Evolutionary conservation across 2,113 vertebrate species (phyloP).

Genomic region (Poeciliopsis retropinna): DNA sequence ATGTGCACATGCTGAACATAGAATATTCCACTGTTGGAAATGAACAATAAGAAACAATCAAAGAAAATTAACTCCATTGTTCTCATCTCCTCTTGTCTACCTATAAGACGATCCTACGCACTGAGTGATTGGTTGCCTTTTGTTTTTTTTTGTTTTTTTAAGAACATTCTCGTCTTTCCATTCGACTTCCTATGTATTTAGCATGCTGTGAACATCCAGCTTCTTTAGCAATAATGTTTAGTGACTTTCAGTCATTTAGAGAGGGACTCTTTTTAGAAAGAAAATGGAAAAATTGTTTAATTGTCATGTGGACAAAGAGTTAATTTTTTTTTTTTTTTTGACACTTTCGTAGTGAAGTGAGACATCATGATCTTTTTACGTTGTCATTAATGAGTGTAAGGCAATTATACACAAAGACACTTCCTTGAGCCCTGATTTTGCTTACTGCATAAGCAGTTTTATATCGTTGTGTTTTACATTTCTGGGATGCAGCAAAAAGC

Average conservation of each 20-base stretch:
- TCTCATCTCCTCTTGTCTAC: not conserved
- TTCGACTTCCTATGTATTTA: too few species aligned
- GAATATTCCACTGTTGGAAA: slow-evolving; percentile 34
- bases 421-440: not conserved
- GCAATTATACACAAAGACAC: not conserved
- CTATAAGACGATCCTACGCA: not conserved
- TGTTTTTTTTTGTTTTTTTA: too few species aligned
- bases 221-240: too few species aligned
- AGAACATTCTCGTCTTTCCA: too few species aligned
- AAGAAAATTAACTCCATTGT: slow-evolving; percentile 10
- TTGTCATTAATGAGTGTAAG: not conserved
- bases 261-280: too few species aligned
- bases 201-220: too few species aligned
- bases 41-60: slow-evolving; percentile 13
- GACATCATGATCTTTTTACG: not conserved
- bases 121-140: too few species aligned
- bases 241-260: too few species aligned
- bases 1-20: slow-evolving; percentile 45
- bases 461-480: slow-evolving; percentile 23
- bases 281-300: too few species aligned
- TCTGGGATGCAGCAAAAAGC: slow-evolving; percentile 40
- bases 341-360: not conserved
- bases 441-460: slow-evolving; percentile 6
- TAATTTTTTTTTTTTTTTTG: not conserved
- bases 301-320: not conserved